Conservation (phyloP, 2,113 vertebrate genomes). For the Indri indri region DNA sequence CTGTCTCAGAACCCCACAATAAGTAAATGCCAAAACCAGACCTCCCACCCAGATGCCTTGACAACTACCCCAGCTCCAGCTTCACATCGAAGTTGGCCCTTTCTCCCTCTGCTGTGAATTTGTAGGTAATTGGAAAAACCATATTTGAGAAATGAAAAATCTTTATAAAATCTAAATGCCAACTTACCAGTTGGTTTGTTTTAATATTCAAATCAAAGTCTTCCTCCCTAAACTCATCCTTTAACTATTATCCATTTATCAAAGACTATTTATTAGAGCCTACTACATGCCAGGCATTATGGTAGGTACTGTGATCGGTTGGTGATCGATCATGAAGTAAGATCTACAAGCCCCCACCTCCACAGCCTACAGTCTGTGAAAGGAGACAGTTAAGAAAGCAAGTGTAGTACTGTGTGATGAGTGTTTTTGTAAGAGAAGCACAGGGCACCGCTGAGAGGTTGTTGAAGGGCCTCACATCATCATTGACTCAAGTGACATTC, state of each 20-base stretch:
- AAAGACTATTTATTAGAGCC: neutral
- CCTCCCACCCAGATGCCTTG: neutral
- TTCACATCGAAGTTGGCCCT: neutral
- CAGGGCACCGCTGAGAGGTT: neutral
- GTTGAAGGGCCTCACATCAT: neutral
- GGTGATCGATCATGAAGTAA: neutral
- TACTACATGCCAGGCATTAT: neutral
- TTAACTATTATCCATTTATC: neutral
- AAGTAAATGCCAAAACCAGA: neutral
- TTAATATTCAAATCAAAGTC: neutral
- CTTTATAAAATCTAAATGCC: neutral
- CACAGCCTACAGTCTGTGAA: neutral
- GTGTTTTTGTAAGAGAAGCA: neutral
- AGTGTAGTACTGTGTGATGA: rapidly evolving
- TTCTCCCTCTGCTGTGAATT: neutral
- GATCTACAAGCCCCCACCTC: neutral
- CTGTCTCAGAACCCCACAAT: neutral
- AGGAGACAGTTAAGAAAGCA: neutral
- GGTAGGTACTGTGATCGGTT: neutral
- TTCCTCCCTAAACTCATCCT: neutral
- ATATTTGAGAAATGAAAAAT: neutral
- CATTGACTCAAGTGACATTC: neutral
- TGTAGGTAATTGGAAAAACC: neutral
- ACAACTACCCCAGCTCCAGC: neutral
- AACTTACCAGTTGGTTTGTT: neutral